These are phyloP conservation scores for Carassius auratus DNA, from an alignment of 2,113 vertebrate genomes.

Conservation along the genomic window DNA sequence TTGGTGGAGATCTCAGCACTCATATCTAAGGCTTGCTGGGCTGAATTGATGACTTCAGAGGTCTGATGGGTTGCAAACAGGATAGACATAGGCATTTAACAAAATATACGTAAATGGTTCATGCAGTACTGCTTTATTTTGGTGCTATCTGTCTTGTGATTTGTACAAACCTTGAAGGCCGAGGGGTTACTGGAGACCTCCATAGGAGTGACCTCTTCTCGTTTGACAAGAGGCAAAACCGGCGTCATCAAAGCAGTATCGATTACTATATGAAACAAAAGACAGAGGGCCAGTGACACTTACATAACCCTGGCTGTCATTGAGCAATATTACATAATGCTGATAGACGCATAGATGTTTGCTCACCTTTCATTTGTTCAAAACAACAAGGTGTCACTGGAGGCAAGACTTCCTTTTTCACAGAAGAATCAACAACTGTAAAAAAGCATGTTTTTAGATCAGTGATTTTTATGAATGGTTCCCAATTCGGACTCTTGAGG, in stretches of 20 bases:
- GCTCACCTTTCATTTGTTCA: constrained; percentile 91
- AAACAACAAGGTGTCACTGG: constrained; percentile 91
- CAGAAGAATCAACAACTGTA: constrained; percentile 79
- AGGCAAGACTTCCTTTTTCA: constrained; percentile 92
- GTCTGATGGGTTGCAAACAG: constrained; percentile 68
- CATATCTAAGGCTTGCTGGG: constrained; percentile 83
- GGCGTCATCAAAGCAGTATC: constrained; percentile 87
- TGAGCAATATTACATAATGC: not conserved
- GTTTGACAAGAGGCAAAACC: constrained; percentile 88
- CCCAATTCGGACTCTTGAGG: not conserved
- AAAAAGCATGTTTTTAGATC: constrained; percentile 2
- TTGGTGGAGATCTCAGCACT: constrained; percentile 75
- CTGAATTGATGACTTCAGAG: constrained; percentile 79
- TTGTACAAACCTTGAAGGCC: constrained; percentile 77
- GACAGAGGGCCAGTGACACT: not conserved
- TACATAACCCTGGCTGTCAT: not conserved
- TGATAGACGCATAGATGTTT: not conserved
- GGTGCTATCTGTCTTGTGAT: not conserved
- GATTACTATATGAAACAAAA: constrained; percentile 73
- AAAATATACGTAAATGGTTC: not conserved
- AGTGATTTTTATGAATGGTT: not conserved
- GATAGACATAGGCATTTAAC: constrained; percentile 24
- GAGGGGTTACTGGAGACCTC: constrained; percentile 88
- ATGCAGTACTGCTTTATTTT: not conserved
- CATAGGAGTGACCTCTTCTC: constrained; percentile 94